phyloP scores from a whole-genome alignment of 2,888 invertebrate species.

The Harpagoxenus sublaevis region DNA sequence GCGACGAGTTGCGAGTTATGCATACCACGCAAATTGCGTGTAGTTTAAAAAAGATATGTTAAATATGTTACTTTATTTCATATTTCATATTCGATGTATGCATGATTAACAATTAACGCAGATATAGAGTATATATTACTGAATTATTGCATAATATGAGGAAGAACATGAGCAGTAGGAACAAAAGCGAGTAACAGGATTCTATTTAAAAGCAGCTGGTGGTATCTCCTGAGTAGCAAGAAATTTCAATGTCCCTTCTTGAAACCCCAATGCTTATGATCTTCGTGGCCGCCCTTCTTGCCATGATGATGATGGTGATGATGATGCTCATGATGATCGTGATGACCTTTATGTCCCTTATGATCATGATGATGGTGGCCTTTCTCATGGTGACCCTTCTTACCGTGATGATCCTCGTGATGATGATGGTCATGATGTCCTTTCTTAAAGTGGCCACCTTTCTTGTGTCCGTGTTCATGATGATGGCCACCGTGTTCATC shows the following conservation, averaged over 20 bases:
- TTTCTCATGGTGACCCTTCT: constrained; percentile 93
- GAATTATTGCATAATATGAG: constrained; percentile 1
- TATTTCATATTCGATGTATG: background rate
- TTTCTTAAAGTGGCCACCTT: constrained; percentile 93
- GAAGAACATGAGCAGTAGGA: background rate
- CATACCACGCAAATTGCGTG: background rate
- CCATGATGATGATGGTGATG: constrained; percentile 91
- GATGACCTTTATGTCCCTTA: constrained; percentile 92
- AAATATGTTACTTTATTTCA: constrained; percentile 39
- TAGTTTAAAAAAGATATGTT: background rate
- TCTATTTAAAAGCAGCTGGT: constrained; percentile 65
- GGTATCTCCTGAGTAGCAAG: constrained; percentile 55
- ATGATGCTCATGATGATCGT: constrained; percentile 89
- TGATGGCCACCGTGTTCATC: constrained; percentile 93
- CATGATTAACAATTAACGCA: constrained; percentile 19
- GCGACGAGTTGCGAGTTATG: background rate
- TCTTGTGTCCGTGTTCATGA: constrained; percentile 93
- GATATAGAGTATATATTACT: constrained; percentile 11
- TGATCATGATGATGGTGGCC: constrained; percentile 93
- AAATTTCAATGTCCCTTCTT: constrained; percentile 85
- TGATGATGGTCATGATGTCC: constrained; percentile 92
- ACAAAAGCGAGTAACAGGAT: constrained; percentile 5
- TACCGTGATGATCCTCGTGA: constrained; percentile 92
- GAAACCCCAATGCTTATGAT: constrained; percentile 93
- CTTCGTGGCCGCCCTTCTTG: constrained; percentile 93